Conservation (phyloP, 2,113 vertebrate species). For the Leiothrix lutea region DNA sequence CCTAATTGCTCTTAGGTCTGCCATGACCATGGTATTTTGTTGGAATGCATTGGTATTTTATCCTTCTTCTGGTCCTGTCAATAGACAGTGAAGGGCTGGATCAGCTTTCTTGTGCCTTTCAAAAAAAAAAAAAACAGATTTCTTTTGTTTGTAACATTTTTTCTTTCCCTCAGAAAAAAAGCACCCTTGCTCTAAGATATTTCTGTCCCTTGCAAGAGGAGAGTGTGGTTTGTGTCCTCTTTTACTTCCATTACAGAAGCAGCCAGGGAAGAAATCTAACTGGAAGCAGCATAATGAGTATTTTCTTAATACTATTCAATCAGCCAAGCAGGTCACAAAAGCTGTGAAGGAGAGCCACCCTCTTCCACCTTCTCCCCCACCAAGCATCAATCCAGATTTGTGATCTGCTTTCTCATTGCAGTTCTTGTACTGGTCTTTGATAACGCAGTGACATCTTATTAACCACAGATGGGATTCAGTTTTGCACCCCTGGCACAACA, state of each 20-base stretch:
- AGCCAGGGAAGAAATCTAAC: constrained; percentile 53
- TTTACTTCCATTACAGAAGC: constrained; percentile 27
- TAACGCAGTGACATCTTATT: neutral
- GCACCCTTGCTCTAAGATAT: neutral
- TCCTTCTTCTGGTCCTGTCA: neutral
- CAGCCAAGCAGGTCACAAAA: constrained; percentile 39
- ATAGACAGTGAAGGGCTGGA: neutral
- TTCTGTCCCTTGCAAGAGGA: neutral
- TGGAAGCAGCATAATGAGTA: constrained; percentile 68
- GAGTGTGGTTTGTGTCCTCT: neutral
- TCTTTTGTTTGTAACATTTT: neutral
- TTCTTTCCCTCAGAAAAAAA: neutral
- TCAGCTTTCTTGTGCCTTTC: neutral
- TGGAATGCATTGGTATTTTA: neutral
- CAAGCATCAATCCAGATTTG: constrained; percentile 62
- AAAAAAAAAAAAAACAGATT: neutral
- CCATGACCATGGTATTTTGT: neutral
- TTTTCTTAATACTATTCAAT: constrained; percentile 51
- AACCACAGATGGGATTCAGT: neutral
- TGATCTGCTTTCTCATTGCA: neutral
- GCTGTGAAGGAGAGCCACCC: constrained; percentile 48
- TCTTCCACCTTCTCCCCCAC: constrained; percentile 45
- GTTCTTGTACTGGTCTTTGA: neutral
- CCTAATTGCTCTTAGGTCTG: neutral
- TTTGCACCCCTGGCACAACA: neutral